These are phyloP conservation scores for Myotis findleyi DNA, from an alignment of 2,797 vertebrate genomes.

Conservation along the genomic window DNA sequence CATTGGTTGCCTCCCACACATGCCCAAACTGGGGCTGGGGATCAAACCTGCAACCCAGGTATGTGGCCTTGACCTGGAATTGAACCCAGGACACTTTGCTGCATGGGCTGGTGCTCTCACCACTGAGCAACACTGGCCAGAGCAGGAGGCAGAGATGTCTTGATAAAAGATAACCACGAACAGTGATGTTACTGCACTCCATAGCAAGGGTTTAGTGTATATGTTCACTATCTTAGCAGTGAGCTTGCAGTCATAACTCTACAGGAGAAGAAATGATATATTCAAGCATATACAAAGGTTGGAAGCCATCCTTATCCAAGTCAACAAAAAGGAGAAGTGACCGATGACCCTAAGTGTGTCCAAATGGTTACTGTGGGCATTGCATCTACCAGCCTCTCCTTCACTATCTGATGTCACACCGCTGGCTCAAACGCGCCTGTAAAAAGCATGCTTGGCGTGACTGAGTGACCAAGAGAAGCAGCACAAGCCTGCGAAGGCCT, in stretches of 20 bases:
- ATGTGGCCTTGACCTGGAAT: no score
- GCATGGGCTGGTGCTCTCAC: no score
- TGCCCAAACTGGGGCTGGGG: no score
- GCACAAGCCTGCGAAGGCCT: background rate
- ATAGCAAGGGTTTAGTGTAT: background rate
- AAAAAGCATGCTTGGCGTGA: background rate
- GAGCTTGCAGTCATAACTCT: background rate
- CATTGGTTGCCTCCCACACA: no score
- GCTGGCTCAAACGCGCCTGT: background rate
- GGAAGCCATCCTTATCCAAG: background rate
- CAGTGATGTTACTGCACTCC: background rate
- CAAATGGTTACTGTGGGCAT: background rate
- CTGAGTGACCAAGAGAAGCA: background rate
- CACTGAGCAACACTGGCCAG: no score
- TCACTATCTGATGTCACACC: background rate
- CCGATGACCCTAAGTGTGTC: constrained; percentile 30
- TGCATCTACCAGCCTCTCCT: background rate
- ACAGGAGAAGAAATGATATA: constrained; percentile 18
- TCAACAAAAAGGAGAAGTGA: constrained; percentile 29
- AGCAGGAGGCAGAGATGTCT: background rate
- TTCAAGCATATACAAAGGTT: constrained; percentile 34
- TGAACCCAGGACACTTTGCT: no score
- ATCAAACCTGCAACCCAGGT: no score
- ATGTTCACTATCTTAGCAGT: background rate
- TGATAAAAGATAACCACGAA: background rate